Evolutionary conservation across 2,797 vertebrate species (phyloP).

Genomic region (Crypturellus tataupa): DNA sequence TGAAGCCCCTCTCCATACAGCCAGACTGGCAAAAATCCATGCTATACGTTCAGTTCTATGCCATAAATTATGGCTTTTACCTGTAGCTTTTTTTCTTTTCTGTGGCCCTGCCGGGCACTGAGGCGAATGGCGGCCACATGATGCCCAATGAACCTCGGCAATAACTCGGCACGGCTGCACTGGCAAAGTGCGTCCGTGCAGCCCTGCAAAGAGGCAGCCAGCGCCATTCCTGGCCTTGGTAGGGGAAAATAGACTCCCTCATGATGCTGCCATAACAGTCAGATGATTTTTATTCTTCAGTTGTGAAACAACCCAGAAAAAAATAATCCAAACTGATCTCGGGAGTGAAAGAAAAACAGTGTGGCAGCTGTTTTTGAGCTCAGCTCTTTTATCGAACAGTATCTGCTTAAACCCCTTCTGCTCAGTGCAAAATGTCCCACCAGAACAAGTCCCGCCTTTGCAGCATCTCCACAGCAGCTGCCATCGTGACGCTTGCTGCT

Average conservation of each 20-base stretch:
- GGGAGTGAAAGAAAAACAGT: constrained; percentile 10
- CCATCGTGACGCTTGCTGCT: not conserved
- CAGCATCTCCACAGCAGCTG: constrained; percentile 1
- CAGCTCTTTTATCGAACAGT: not conserved
- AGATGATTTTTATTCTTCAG: not conserved
- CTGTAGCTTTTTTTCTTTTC: not conserved
- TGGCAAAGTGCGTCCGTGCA: not conserved
- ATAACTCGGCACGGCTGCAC: not conserved
- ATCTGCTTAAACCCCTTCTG: not conserved
- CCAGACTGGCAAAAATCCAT: not conserved
- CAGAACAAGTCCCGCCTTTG: not conserved
- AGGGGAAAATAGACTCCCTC: not conserved
- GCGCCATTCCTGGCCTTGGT: not conserved
- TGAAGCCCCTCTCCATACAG: not conserved
- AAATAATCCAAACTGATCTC: not conserved
- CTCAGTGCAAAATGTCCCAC: not conserved
- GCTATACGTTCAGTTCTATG: not conserved
- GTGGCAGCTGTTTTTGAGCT: not conserved
- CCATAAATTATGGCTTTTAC: not conserved
- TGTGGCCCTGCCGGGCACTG: not conserved
- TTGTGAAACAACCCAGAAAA: not conserved
- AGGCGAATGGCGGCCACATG: not conserved
- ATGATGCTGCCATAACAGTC: not conserved
- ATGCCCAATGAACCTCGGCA: not conserved
- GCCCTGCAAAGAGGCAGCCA: not conserved